Percentiles rank a stretch among this genome's conserved stretches.
These are phyloP conservation scores for Propithecus perrieri DNA, from an alignment of 2,797 vertebrate species.

Conservation along the genomic window DNA sequence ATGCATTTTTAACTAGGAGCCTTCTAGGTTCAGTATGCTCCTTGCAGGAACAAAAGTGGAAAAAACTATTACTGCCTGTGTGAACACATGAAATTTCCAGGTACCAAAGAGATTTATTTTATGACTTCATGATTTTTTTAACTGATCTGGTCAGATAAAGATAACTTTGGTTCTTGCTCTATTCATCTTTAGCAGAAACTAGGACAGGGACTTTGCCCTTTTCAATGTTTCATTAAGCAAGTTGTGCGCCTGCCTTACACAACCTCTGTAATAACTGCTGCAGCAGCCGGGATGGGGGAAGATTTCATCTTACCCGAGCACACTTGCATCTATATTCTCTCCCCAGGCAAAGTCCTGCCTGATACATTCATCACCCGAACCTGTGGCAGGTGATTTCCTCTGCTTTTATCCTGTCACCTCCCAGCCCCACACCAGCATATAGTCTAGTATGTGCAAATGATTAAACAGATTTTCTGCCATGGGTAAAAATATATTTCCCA, in stretches of 20 bases:
- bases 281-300: not conserved
- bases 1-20: not conserved
- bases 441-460: constrained; percentile 73
- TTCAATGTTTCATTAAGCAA: constrained; percentile 65
- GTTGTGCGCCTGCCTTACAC: not conserved
- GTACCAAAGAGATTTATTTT: constrained; percentile 30
- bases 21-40: not conserved
- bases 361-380: constrained; percentile 58
- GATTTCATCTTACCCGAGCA: not conserved
- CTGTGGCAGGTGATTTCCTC: constrained; percentile 64
- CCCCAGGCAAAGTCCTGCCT: constrained; percentile 45
- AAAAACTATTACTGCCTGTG: not conserved
- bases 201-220: constrained; percentile 51
- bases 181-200: constrained; percentile 45
- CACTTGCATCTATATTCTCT: constrained; percentile 22
- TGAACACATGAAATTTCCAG: constrained; percentile 34
- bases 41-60: not conserved
- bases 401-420: constrained; percentile 63
- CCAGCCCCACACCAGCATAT: constrained; percentile 54
- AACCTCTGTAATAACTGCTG: not conserved
- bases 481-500: constrained; percentile 63
- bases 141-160: constrained; percentile 44
- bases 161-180: constrained; percentile 49
- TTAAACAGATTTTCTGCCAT: constrained; percentile 73
- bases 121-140: constrained; percentile 58